phyloP scores from a whole-genome alignment of 2,888 invertebrate genomes.

The Ophion costatus region DNA sequence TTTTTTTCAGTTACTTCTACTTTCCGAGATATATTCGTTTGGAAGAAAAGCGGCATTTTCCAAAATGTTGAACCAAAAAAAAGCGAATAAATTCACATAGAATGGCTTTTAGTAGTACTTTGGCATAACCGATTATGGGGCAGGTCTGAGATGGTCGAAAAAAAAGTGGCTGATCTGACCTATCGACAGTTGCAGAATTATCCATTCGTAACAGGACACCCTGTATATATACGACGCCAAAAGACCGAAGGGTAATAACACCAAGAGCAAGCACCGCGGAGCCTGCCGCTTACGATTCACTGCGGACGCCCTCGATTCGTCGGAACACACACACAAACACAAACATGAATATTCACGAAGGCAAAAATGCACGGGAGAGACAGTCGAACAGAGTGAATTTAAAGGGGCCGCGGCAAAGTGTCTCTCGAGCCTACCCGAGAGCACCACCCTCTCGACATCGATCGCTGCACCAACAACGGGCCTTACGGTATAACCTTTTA shows the following conservation, averaged over 20 bases:
- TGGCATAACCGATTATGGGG: no score
- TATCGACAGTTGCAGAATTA: no score
- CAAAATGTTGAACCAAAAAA: no score
- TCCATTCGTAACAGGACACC: no score
- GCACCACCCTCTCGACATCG: constrained; percentile 11
- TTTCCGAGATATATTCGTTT: no score
- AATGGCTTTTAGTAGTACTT: no score
- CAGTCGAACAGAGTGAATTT: constrained; percentile 38
- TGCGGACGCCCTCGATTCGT: constrained; percentile 35
- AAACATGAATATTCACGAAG: constrained; percentile 49
- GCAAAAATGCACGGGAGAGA: constrained; percentile 31
- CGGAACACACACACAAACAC: constrained; percentile 1
- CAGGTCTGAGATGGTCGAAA: no score
- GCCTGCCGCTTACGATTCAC: constrained; percentile 33
- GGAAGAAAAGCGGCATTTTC: no score
- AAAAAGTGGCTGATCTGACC: no score
- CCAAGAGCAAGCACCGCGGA: constrained; percentile 26
- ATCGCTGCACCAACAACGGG: neutral
- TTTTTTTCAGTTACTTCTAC: no score
- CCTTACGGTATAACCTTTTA: neutral
- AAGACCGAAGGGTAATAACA: constrained; percentile 19
- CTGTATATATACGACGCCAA: no score
- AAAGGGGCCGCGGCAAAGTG: constrained; percentile 20
- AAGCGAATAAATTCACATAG: no score
- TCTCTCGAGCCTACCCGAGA: neutral